Conservation (phyloP, 2,797 vertebrate genomes). For the Enteromius viviparus region DNA sequence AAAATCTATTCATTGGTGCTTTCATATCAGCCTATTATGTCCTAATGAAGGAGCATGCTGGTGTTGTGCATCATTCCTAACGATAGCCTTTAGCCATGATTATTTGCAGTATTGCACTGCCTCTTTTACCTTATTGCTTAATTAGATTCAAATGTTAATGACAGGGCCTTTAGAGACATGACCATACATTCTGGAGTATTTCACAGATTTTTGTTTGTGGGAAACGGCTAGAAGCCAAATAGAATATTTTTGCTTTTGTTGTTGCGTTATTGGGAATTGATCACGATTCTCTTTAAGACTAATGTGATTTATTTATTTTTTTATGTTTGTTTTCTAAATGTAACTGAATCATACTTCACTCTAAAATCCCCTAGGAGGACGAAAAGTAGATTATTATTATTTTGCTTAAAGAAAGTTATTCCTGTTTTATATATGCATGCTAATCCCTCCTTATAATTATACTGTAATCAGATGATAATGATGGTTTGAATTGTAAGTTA, state of each 20-base stretch:
- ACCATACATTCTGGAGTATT: constrained; percentile 18
- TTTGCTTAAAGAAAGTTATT: not conserved
- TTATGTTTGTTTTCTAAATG: too few species aligned
- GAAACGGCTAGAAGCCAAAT: not conserved
- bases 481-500: not conserved
- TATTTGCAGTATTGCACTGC: not conserved
- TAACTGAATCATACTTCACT: not conserved
- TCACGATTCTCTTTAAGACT: not conserved
- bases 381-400: not conserved
- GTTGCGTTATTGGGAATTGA: not conserved
- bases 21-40: not conserved
- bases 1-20: not conserved
- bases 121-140: constrained; percentile 3
- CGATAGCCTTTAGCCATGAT: not conserved
- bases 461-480: not conserved
- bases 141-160: constrained; percentile 38
- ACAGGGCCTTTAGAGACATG: not conserved
- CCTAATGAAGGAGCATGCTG: not conserved
- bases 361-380: not conserved
- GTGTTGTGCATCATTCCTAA: not conserved
- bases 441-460: not conserved
- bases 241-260: not conserved
- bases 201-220: not conserved
- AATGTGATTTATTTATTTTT: not conserved
- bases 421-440: not conserved